phyloP scores from a whole-genome alignment of 2,113 vertebrate genomes.

The human region GRCh38 chr4:143087001-143087500 shows the following conservation, averaged over 20 bases:
- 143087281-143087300: not conserved
- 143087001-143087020: not conserved
- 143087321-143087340: too few species aligned
- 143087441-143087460: too few species aligned
- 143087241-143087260: not conserved
- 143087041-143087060: not conserved
- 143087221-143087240: not conserved
- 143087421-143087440: too few species aligned
- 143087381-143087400: too few species aligned
- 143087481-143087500: too few species aligned
- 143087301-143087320: not conserved
- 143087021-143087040: not conserved
- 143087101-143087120: not conserved
- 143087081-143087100: not conserved
- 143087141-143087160: not conserved
- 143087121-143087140: not conserved
- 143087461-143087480: too few species aligned
- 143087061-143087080: not conserved
- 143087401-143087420: too few species aligned
- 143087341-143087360: too few species aligned
- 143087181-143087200: not conserved
- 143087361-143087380: too few species aligned
- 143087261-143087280: conserved; percentile 23
- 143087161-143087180: not conserved
- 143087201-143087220: not conserved